Percentiles rank a stretch among this genome's conserved stretches.
phyloP scores from a whole-genome alignment of 2,113 vertebrate species.

The Corythornis vintsioides region DNA sequence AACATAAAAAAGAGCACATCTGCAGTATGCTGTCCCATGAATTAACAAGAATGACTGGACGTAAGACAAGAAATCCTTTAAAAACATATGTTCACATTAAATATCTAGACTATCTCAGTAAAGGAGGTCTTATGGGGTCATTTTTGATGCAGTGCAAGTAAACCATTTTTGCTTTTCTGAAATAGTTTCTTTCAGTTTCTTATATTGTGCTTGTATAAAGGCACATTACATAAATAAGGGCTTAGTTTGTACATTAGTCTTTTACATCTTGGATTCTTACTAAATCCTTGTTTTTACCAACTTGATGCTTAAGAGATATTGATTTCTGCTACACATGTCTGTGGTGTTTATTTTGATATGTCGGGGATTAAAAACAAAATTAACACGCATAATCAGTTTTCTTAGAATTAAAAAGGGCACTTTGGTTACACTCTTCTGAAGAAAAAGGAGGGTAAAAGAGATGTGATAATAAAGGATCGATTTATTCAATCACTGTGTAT shows the following conservation, averaged over 20 bases:
- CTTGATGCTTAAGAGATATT: conserved; percentile 74
- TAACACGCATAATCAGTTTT: conserved; percentile 78
- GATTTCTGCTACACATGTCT: conserved; percentile 72
- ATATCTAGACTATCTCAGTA: conserved; percentile 53
- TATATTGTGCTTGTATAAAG: conserved; percentile 61
- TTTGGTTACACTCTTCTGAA: conserved; percentile 55
- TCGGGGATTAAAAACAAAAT: conserved; percentile 79
- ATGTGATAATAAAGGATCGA: conserved; percentile 76
- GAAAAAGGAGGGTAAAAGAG: conserved; percentile 49
- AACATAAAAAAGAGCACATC: conserved; percentile 66
- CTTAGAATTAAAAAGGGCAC: conserved; percentile 51
- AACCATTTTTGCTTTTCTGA: conserved; percentile 67
- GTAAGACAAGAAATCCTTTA: conserved; percentile 74
- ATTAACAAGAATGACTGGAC: conserved; percentile 72
- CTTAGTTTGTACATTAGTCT: conserved; percentile 74
- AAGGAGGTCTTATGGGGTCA: conserved; percentile 69
- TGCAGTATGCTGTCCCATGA: conserved; percentile 59
- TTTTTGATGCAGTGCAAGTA: conserved; percentile 73
- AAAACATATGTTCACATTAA: conserved; percentile 72
- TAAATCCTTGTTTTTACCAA: conserved; percentile 79
- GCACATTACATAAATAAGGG: conserved; percentile 75
- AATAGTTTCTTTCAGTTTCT: conserved; percentile 73
- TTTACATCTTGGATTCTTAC: conserved; percentile 73
- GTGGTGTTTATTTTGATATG: conserved; percentile 77
- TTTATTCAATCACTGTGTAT: conserved; percentile 76